phyloP scores from a whole-genome alignment of 2,797 vertebrate species.

The Prunella strophiata region DNA sequence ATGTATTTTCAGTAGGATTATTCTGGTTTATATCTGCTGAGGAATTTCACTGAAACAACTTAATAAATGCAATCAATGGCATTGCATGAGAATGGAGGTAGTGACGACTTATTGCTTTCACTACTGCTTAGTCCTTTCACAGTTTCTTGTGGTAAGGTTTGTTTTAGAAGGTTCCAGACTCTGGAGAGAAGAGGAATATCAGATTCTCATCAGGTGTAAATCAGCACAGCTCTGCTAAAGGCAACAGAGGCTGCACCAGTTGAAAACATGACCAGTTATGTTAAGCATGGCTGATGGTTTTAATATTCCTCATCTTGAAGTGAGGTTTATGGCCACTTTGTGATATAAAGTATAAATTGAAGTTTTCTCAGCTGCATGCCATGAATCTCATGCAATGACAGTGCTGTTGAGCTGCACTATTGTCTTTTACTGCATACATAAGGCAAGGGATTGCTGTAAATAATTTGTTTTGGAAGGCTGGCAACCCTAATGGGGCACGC shows the following conservation, averaged over 20 bases:
- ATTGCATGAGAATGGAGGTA: not conserved
- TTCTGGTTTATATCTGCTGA: not conserved
- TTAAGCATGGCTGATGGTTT: slow-evolving; percentile 5
- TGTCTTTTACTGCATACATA: slow-evolving; percentile 59
- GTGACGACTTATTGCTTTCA: not conserved
- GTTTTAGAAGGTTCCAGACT: not conserved
- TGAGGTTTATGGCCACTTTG: slow-evolving; percentile 70
- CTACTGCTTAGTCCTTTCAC: not conserved
- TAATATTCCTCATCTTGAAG: slow-evolving; percentile 56
- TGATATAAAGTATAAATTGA: slow-evolving; percentile 69
- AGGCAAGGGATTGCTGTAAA: slow-evolving; percentile 61
- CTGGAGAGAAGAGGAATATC: not conserved
- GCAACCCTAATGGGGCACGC: slow-evolving; percentile 68
- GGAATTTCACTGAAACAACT: not conserved
- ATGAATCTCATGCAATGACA: slow-evolving; percentile 76
- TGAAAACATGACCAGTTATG: not conserved
- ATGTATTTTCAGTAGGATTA: not conserved
- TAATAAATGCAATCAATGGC: not conserved
- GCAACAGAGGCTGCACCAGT: not conserved
- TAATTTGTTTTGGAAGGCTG: slow-evolving; percentile 73
- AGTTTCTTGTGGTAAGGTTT: not conserved
- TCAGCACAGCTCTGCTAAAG: not conserved
- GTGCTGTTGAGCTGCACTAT: slow-evolving; percentile 21
- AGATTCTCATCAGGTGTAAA: not conserved
- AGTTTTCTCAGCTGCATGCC: slow-evolving; percentile 76